Evolutionary conservation across 2,113 vertebrate genomes (phyloP), one percentile per base, ranked within the genome.

Genomic region (Gopherus flavomarginatus): DNA sequence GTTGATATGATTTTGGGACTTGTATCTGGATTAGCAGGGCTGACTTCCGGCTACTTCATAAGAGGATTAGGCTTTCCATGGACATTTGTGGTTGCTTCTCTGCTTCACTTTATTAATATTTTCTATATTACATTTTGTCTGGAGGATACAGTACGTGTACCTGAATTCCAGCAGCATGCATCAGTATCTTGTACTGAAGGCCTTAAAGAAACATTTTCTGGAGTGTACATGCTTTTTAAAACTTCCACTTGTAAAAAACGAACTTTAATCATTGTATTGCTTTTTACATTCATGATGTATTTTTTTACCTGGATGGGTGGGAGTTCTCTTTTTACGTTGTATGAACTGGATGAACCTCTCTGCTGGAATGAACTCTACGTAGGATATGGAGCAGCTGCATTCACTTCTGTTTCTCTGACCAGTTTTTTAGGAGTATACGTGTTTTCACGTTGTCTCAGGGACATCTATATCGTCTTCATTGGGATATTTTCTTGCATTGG

Each of bases 351-450:
- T 16, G 95, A 99, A 42, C 99, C 99, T 0, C 99, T 99, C 81
- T 99, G 99, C 98, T 99, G 99, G 99, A 98, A 97, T 83, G 99
- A 99, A 97, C 98, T 99, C 27, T 98, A 99, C 88, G 98, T 99
- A 87, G 99, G 99, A 85, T 99, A 99, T 5, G 99, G 99, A 52
- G 98, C 99, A 6, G 99, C 99, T 2, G 87, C 99, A 10, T 98
- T 97, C 78, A 99, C 98, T 21, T 83, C 98, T 2, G 92, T 99
- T 44, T 99, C 99, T 56, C 87, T 99, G 81, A 98, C 91, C 47
- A 99, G 99, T 95, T 99, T 99, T 94, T 50, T 98, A 9, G 99
- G 99, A 82, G 98, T 99, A 81, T 97, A 97, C 16, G 17, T 97
- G 4, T 97, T 99, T 92, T 99, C 99, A 11, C 98, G 98, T 90